These are phyloP conservation scores for Pempheris klunzingeri DNA, from an alignment of 2,797 vertebrate genomes.

Conservation along the genomic window DNA sequence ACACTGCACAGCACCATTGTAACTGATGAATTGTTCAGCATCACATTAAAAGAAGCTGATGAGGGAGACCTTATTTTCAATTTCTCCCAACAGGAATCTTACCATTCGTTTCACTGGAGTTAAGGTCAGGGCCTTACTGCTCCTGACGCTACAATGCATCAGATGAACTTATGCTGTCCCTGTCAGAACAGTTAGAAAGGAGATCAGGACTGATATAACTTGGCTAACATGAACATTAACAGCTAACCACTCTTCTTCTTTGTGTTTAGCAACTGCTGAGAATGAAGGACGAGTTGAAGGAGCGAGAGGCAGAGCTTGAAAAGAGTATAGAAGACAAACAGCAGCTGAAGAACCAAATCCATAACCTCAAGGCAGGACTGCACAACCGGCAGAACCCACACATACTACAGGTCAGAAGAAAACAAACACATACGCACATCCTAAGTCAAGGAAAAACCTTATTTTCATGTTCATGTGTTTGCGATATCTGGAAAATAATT, in stretches of 20 bases:
- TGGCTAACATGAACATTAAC: background rate
- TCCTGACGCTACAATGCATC: background rate
- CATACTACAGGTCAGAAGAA: conserved; percentile 27
- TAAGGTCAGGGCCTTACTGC: background rate
- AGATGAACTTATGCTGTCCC: conserved; percentile 6
- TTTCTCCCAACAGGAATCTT: background rate
- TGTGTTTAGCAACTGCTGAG: conserved; percentile 87
- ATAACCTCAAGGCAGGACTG: conserved; percentile 86
- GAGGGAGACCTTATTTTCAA: conserved; percentile 7
- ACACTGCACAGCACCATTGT: conserved; percentile 25
- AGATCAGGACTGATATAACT: conserved; percentile 8
- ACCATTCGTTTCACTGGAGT: conserved; percentile 23
- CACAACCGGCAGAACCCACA: conserved; percentile 59
- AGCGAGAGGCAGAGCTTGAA: conserved; percentile 86
- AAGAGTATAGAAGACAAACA: conserved; percentile 87
- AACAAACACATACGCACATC: background rate
- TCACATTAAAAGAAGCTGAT: conserved; percentile 24
- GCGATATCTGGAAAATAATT: conserved; percentile 43
- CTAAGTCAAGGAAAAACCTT: background rate
- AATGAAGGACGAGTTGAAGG: conserved; percentile 88
- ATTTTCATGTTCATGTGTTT: background rate
- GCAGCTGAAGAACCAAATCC: conserved; percentile 85
- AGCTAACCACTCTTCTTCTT: conserved; percentile 16
- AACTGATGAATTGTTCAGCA: conserved; percentile 49
- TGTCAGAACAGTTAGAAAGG: background rate